Conservation (phyloP, 2,113 vertebrate genomes). For the Aviceda subcristata region DNA sequence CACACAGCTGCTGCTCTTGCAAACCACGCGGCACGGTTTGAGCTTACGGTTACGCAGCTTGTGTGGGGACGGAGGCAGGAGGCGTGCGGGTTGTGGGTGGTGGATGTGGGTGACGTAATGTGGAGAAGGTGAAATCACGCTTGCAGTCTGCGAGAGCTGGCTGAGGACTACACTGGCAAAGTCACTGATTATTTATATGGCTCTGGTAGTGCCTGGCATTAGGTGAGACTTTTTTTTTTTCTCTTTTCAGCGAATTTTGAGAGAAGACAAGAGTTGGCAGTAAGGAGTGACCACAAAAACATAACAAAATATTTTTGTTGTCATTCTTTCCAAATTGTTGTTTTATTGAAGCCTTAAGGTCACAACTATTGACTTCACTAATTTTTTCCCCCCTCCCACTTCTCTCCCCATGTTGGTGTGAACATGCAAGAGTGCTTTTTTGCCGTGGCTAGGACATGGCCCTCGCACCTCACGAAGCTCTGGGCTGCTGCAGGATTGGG, state of each 20-base stretch:
- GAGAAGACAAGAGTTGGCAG: not conserved
- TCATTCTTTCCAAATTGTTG: not conserved
- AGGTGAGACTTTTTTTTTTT: not conserved
- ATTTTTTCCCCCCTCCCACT: not conserved
- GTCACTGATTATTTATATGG: not conserved
- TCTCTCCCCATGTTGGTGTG: not conserved
- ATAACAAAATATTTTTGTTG: not conserved
- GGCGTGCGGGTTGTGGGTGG: conserved; percentile 5
- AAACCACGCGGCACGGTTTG: not conserved
- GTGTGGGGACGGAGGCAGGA: not conserved
- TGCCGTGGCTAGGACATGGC: not conserved
- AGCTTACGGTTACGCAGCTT: fast-evolving
- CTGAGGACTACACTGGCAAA: not conserved
- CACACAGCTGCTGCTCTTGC: not conserved
- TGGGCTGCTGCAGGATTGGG: not conserved
- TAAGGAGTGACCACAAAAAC: not conserved
- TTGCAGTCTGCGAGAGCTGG: not conserved
- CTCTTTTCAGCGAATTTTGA: not conserved
- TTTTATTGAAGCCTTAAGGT: not conserved
- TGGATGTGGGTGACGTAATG: not conserved
- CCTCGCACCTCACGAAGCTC: not conserved
- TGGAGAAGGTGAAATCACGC: conserved; percentile 13
- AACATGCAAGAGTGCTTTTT: not conserved
- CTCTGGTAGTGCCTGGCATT: not conserved
- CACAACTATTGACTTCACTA: not conserved